Conservation (phyloP, 2,797 vertebrate genomes). For the Rhinoraja longicauda region DNA sequence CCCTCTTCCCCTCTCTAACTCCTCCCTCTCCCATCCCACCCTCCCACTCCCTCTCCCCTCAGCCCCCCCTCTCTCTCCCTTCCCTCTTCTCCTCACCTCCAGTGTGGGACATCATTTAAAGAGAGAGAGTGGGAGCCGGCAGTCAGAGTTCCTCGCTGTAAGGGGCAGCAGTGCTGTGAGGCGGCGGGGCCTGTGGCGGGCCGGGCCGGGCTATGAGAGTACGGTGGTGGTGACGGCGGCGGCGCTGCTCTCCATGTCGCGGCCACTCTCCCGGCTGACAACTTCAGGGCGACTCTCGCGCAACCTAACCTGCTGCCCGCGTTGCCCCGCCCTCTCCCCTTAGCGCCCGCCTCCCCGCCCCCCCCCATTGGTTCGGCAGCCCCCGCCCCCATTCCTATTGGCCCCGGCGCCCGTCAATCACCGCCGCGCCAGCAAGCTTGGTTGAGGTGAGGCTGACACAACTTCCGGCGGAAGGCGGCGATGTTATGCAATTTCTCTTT, state of each 20-base stretch:
- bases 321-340: background rate
- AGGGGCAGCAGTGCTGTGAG: too few species aligned
- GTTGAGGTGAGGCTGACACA: background rate
- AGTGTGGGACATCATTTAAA: too few species aligned
- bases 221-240: too few species aligned
- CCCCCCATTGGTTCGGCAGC: background rate
- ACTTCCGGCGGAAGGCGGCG: background rate
- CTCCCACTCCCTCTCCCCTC: too few species aligned
- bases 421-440: background rate
- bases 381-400: background rate
- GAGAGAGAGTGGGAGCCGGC: too few species aligned
- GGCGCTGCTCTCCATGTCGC: too few species aligned
- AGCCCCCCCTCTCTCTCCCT: too few species aligned
- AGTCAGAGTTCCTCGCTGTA: too few species aligned
- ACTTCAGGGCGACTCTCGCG: background rate
- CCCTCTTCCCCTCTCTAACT: background rate
- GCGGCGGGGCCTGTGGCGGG: too few species aligned
- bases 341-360: background rate
- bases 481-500: background rate
- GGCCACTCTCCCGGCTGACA: background rate
- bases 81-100: too few species aligned
- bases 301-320: background rate
- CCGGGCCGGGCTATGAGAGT: too few species aligned
- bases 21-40: background rate
- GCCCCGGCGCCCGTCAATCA: background rate